Evolutionary conservation across 2,888 invertebrate genomes (phyloP).

Genomic region (Helicoverpa assulta): DNA sequence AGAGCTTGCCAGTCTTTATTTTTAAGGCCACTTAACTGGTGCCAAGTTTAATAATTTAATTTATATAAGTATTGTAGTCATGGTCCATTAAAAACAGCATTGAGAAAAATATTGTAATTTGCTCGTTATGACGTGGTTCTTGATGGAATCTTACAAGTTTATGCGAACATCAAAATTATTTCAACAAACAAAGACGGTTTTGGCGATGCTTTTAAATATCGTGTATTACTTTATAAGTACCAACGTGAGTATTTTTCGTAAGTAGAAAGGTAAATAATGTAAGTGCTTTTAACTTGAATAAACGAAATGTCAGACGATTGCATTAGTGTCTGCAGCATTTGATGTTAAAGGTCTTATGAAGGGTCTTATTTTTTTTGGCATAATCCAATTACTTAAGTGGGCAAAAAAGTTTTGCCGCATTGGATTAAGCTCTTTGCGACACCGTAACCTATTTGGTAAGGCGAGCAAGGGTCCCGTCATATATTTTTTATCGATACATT

Average conservation of each 20-base stretch:
- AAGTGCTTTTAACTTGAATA: conserved; percentile 27
- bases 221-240: conserved; percentile 26
- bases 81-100: conserved; percentile 47
- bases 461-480: conserved; percentile 62
- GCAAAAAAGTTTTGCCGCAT: conserved; percentile 59
- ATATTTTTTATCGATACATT: conserved; percentile 71
- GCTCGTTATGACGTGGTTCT: conserved; percentile 26
- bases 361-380: conserved; percentile 51
- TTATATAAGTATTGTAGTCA: conserved; percentile 54
- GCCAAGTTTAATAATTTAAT: conserved; percentile 61
- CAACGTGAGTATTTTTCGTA: conserved; percentile 9
- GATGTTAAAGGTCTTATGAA: conserved; percentile 33
- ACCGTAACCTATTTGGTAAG: conserved; percentile 61
- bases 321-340: conserved; percentile 24
- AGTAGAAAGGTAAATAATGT: conserved; percentile 19
- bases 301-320: conserved; percentile 13
- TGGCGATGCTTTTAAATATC: conserved; percentile 34
- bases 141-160: conserved; percentile 29
- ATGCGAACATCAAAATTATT: conserved; percentile 42
- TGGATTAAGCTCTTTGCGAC: conserved; percentile 58
- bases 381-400: conserved; percentile 57
- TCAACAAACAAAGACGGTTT: conserved; percentile 38
- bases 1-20: conserved; percentile 48
- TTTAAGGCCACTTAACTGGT: conserved; percentile 54
- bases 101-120: conserved; percentile 42